Percentiles rank a stretch among this genome's conserved stretches.
These are phyloP conservation scores for Ephestia elutella DNA, from an alignment of 1,140 invertebrate species.

Conservation along the genomic window DNA sequence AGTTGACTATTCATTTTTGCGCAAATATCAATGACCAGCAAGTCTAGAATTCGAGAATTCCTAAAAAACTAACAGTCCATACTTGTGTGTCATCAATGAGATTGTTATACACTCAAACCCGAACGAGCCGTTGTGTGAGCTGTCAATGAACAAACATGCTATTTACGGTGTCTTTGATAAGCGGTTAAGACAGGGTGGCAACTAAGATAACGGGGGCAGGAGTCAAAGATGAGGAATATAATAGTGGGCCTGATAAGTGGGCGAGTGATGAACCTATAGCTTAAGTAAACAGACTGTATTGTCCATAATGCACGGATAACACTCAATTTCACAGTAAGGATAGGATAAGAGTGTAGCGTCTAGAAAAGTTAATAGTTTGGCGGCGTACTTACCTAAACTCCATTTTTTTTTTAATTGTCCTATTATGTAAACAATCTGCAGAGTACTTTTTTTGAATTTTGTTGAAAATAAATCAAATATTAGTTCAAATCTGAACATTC, in stretches of 20 bases:
- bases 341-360: no score
- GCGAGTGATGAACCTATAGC: constrained; percentile 52
- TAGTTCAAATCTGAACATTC: no score
- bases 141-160: constrained; percentile 48
- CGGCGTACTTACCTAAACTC: no score
- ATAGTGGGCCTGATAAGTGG: constrained; percentile 40
- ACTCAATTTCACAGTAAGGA: no score
- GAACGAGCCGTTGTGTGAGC: constrained; percentile 30
- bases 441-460: no score
- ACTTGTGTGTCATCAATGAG: constrained; percentile 13
- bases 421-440: no score
- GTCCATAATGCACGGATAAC: neutral
- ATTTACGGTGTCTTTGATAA: constrained; percentile 40
- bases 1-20: no score
- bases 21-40: neutral
- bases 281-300: constrained; percentile 33
- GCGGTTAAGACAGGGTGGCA: constrained; percentile 54
- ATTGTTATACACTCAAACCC: constrained; percentile 22
- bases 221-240: constrained; percentile 59
- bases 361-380: no score
- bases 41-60: neutral
- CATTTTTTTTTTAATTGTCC: no score
- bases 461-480: no score
- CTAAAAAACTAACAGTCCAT: neutral
- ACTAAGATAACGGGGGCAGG: constrained; percentile 56